A percentile compares a stretch with the other conserved stretches of the same genome.
These are phyloP conservation scores for Pipa parva DNA, from an alignment of 2,113 vertebrate genomes.

Conservation along the genomic window DNA sequence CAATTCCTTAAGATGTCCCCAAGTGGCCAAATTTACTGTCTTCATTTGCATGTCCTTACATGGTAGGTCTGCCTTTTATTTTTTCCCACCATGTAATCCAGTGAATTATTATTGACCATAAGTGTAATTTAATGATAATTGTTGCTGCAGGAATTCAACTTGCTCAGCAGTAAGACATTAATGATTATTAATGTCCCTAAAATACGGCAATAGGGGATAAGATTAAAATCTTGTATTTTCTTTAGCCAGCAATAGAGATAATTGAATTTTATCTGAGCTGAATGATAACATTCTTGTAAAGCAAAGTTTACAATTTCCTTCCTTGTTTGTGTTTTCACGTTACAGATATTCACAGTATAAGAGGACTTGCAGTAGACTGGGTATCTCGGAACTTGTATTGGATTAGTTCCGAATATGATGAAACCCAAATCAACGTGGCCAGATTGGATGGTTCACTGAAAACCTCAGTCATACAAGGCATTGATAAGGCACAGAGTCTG, in stretches of 20 bases:
- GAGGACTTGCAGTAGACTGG: constrained; percentile 93
- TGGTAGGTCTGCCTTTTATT: constrained; percentile 18
- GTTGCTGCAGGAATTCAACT: constrained; percentile 45
- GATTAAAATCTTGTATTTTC: constrained; percentile 42
- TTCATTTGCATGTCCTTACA: constrained; percentile 39
- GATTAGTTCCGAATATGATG: constrained; percentile 96
- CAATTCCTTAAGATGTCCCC: constrained; percentile 24
- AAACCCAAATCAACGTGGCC: constrained; percentile 96
- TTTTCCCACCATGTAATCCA: constrained; percentile 39
- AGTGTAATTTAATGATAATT: constrained; percentile 48
- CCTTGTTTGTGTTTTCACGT: constrained; percentile 48
- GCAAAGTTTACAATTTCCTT: constrained; percentile 26
- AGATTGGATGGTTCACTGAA: constrained; percentile 94
- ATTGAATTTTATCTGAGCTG: constrained; percentile 40
- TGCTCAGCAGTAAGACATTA: constrained; percentile 42
- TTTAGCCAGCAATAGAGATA: constrained; percentile 46
- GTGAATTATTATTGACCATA: constrained; percentile 44
- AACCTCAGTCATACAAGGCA: constrained; percentile 95
- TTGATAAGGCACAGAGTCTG: constrained; percentile 93
- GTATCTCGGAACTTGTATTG: constrained; percentile 96
- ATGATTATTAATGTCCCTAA: constrained; percentile 44
- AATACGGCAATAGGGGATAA: constrained; percentile 43
- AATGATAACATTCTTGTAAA: constrained; percentile 26
- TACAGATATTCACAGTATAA: constrained; percentile 91
- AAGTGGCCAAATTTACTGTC: constrained; percentile 28